phyloP scores from a whole-genome alignment of 2,113 vertebrate species.

The Eleginops maclovinus region DNA sequence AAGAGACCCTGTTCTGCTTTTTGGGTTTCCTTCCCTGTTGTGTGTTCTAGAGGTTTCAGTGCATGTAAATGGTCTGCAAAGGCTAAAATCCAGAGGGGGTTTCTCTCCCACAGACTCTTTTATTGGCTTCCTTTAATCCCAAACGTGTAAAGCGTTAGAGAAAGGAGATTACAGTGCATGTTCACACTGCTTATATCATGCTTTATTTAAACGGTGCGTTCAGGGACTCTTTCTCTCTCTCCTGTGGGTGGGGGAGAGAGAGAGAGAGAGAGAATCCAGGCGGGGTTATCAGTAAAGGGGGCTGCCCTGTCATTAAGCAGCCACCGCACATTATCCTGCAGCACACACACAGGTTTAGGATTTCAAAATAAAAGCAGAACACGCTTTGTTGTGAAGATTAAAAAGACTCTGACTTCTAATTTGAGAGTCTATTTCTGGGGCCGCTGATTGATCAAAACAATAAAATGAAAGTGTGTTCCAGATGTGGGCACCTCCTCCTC shows the following conservation, averaged over 20 bases:
- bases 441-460: slow-evolving; percentile 39
- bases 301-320: slow-evolving; percentile 57
- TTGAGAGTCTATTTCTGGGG: slow-evolving; percentile 59
- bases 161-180: slow-evolving; percentile 18
- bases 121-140: slow-evolving; percentile 1
- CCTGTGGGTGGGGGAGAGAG: background rate
- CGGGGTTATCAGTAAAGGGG: background rate
- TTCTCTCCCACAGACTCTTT: too few species aligned
- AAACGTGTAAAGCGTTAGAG: background rate
- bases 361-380: slow-evolving; percentile 25
- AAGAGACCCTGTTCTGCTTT: too few species aligned
- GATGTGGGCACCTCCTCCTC: slow-evolving; percentile 54
- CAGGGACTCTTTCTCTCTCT: background rate
- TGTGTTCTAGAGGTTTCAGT: too few species aligned
- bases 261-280: too few species aligned
- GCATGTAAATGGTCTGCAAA: too few species aligned
- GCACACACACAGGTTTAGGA: slow-evolving; percentile 5
- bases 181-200: slow-evolving; percentile 43
- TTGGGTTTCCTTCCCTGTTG: too few species aligned
- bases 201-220: slow-evolving; percentile 6
- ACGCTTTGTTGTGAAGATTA: slow-evolving; percentile 63
- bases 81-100: too few species aligned
- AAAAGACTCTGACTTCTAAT: slow-evolving; percentile 60
- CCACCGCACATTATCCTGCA: slow-evolving; percentile 19
- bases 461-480: slow-evolving; percentile 55